phyloP scores from a whole-genome alignment of 2,888 invertebrate genomes.

The Athalia rosae region DNA sequence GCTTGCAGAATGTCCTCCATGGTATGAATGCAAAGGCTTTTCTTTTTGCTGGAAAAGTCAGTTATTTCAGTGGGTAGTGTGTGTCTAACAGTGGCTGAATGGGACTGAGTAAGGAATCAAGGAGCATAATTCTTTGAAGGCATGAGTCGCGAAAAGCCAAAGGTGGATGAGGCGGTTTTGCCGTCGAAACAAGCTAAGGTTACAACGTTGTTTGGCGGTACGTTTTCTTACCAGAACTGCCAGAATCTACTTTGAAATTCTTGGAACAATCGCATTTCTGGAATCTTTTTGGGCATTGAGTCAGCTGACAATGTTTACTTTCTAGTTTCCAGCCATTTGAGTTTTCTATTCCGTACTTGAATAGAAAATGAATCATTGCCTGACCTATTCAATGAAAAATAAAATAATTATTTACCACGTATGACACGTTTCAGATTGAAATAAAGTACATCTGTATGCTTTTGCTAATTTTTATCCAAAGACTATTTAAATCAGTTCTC shows the following conservation, averaged over 20 bases:
- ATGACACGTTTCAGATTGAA: neutral
- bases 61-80: too few relatives aligned
- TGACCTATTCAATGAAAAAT: neutral
- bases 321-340: too few relatives aligned
- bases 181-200: constrained; percentile 58
- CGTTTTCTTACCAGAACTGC: constrained; percentile 2
- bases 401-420: neutral
- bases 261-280: neutral
- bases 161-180: constrained; percentile 49
- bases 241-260: neutral
- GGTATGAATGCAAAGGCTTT: neutral
- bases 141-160: constrained; percentile 25
- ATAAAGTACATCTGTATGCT: too few relatives aligned
- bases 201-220: constrained; percentile 49
- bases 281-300: neutral
- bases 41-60: neutral
- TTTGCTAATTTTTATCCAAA: too few relatives aligned
- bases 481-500: too few relatives aligned
- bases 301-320: too few relatives aligned
- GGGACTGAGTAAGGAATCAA: too few relatives aligned
- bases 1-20: neutral
- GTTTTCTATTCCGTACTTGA: too few relatives aligned
- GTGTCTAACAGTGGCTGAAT: too few relatives aligned
- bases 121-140: constrained; percentile 13
- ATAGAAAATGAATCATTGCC: too few relatives aligned